Base-by-base conservation (phyloP, 2,888 invertebrate genomes). In the Sarcophaga rosellei region DNA sequence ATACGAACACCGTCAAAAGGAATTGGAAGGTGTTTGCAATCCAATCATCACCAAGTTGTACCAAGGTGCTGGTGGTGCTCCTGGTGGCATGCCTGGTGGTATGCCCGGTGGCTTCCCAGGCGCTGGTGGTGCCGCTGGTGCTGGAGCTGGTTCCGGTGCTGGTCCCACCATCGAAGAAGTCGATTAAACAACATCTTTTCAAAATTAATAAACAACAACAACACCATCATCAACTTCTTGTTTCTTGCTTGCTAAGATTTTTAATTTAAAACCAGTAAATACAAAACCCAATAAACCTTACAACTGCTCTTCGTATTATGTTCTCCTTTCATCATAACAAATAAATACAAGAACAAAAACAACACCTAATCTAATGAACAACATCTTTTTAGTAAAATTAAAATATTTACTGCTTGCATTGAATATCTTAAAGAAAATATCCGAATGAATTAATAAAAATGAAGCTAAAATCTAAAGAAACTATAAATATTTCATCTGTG, bases 11-110 rank as follows among this genome's bases (percentile, higher is more conserved):
- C 97, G 98, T 93, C 98, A 98, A 94, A 99, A 99, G 94, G 98
- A 99, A 93, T 93, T 99, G 90, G 98, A 99, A 94, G 95, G 95
- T 83, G 94, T 98, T 70, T 98, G 98, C 95, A 98, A 97, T 94
- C 98, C 98, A 44, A 98, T 99, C 93, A 97, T 99, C 93, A 97
- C 98, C 84, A 98, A 98, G 94, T 93, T 99, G 94, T 98, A 99
- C 95, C 97, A 97, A 94, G 95, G 96, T 57, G 97, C 96, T 44
- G 96, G 97, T 88, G 93, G 92, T 89, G 90, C 92, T 80, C 96
- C 94, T 65, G 95, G 95, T 82, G 95, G 92, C 25, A 92, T 92
- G 91, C 94, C 93, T 89, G 94, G 92, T 83, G 95, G 91, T 80
- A 95, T 89, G 94, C 95, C 94, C 68, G 94, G 93, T 90, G 94